A percentile compares a stretch with the other conserved stretches of the same genome.
These are phyloP conservation scores for Epinotia nisella DNA, from an alignment of 2,888 invertebrate genomes.

Conservation along the genomic window DNA sequence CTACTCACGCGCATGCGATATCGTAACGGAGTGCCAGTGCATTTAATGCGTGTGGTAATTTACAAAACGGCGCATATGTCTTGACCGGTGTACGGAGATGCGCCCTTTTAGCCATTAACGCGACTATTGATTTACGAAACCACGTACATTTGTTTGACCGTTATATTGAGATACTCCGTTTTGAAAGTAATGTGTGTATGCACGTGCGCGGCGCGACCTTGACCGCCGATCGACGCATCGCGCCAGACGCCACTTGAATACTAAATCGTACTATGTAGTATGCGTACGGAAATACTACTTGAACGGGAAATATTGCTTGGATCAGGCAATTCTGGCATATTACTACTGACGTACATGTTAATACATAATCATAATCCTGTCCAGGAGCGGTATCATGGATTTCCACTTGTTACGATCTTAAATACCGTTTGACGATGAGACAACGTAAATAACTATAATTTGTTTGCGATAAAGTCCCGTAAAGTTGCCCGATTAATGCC, in stretches of 20 bases:
- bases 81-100: not conserved
- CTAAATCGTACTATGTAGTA: not conserved
- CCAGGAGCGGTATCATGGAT: no score
- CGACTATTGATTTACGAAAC: not conserved
- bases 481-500: no score
- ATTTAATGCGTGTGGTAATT: not conserved
- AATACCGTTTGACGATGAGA: no score
- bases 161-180: not conserved
- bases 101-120: not conserved
- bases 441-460: no score
- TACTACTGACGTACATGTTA: not conserved
- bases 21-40: not conserved
- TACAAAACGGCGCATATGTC: not conserved
- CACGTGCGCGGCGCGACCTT: not conserved
- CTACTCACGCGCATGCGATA: not conserved
- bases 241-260: not conserved
- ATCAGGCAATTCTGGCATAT: not conserved
- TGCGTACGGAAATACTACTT: not conserved
- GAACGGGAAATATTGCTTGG: not conserved
- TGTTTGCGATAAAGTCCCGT: no score
- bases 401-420: no score
- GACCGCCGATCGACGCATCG: conserved; percentile 2
- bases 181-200: conserved; percentile 2
- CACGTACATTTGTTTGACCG: not conserved
- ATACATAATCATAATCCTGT: no score